A percentile compares a stretch with the other conserved stretches of the same genome.
phyloP scores from a whole-genome alignment of 2,888 invertebrate species.

The Amphipyra berbera region DNA sequence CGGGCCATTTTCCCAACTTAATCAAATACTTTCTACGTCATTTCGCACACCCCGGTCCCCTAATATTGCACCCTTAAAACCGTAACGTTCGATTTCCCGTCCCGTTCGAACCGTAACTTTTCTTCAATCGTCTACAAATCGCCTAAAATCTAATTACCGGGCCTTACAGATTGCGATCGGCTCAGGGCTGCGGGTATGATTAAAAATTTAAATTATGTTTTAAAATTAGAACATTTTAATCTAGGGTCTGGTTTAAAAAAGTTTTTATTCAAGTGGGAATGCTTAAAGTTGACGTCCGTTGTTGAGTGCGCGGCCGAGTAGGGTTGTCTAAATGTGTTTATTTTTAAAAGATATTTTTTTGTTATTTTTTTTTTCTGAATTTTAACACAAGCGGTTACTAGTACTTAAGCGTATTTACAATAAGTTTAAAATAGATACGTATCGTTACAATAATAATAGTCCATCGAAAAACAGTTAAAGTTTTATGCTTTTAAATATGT shows the following conservation, averaged over 20 bases:
- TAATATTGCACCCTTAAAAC: constrained; percentile 25
- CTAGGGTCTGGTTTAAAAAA: constrained; percentile 62
- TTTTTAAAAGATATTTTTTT: background rate
- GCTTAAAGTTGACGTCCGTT: constrained; percentile 66
- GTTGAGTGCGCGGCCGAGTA: constrained; percentile 50
- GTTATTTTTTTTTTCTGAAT: background rate
- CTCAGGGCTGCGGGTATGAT: constrained; percentile 72
- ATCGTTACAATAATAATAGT: too few species aligned
- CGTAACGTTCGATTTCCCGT: constrained; percentile 60
- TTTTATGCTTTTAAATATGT: constrained; percentile 7
- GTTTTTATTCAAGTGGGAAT: constrained; percentile 66
- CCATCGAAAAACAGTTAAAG: too few species aligned
- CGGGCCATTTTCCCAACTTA: constrained; percentile 44
- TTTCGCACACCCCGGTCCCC: constrained; percentile 42
- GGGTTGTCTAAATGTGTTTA: constrained; percentile 53
- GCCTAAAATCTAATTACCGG: constrained; percentile 80
- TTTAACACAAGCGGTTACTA: too few species aligned
- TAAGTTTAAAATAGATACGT: background rate
- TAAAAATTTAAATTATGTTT: constrained; percentile 63
- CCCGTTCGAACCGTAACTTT: constrained; percentile 63
- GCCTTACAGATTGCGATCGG: constrained; percentile 75
- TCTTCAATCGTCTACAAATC: constrained; percentile 71
- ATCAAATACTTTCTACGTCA: constrained; percentile 55
- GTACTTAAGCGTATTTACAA: too few species aligned
- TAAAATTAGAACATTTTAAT: constrained; percentile 61